Evolutionary conservation across 2,888 invertebrate genomes (phyloP).

Genomic region (Drosophila mercatorum): DNA sequence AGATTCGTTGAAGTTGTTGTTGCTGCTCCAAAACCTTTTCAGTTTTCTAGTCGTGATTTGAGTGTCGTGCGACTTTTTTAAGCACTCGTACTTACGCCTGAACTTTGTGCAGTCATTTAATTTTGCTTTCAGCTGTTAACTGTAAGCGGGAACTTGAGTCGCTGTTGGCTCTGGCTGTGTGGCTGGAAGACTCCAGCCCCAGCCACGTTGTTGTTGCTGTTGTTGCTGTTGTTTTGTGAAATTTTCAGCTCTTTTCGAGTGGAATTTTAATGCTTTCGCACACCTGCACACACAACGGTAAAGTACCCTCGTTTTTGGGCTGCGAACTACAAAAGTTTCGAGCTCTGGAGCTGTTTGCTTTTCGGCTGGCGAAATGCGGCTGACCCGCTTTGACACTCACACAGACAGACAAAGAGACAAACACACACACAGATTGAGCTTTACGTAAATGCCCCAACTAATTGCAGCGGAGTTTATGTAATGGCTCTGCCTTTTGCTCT

Average conservation of each 20-base stretch:
- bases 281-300: constrained; percentile 77
- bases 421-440: not conserved
- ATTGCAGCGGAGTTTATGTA: constrained; percentile 60
- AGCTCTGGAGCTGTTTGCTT: constrained; percentile 42
- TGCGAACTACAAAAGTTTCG: constrained; percentile 57
- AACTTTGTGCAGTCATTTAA: constrained; percentile 78
- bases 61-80: constrained; percentile 77
- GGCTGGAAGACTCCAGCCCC: constrained; percentile 53
- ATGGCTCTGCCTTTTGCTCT: constrained; percentile 36
- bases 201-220: constrained; percentile 38
- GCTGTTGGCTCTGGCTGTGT: constrained; percentile 22
- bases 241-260: constrained; percentile 64
- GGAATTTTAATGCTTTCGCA: constrained; percentile 80
- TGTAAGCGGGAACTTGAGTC: constrained; percentile 58
- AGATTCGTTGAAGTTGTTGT: constrained; percentile 28
- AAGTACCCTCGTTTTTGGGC: constrained; percentile 77
- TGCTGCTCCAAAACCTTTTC: constrained; percentile 66
- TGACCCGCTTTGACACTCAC: constrained; percentile 34
- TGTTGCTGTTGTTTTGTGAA: constrained; percentile 47
- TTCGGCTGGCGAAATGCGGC: constrained; percentile 54
- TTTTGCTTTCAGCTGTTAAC: constrained; percentile 70
- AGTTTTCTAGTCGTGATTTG: constrained; percentile 74
- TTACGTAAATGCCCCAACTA: constrained; percentile 35
- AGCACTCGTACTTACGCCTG: constrained; percentile 64
- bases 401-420: constrained; percentile 12